phyloP scores from a whole-genome alignment of 1,140 invertebrate genomes.

The Halictus rubicundus region DNA sequence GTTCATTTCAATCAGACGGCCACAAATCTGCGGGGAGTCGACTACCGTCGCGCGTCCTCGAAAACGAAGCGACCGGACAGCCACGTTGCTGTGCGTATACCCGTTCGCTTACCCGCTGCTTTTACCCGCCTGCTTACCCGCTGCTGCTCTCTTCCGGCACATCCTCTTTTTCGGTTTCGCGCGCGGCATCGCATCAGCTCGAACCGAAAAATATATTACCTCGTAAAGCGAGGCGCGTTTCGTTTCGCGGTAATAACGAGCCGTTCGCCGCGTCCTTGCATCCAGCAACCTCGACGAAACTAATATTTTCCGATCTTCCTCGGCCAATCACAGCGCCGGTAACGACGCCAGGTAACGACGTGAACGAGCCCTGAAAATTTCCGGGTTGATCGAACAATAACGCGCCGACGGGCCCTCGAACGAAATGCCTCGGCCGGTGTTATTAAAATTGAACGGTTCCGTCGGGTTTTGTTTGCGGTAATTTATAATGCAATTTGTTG shows the following conservation, averaged over 20 bases:
- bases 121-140: no score
- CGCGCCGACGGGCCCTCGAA: not conserved
- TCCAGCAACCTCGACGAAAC: not conserved
- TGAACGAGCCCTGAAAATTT: not conserved
- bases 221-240: slow-evolving; percentile 31
- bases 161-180: no score
- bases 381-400: slow-evolving; percentile 6
- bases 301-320: slow-evolving; percentile 17
- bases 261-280: slow-evolving; percentile 7
- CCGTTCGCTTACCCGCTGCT: no score
- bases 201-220: slow-evolving; percentile 52
- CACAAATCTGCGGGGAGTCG: slow-evolving; percentile 67
- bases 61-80: slow-evolving; percentile 28
- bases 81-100: not conserved
- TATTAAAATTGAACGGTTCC: not conserved
- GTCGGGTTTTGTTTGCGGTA: no score
- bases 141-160: no score
- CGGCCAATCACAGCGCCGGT: not conserved
- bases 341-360: not conserved
- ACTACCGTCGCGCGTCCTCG: slow-evolving; percentile 52
- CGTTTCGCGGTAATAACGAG: slow-evolving; percentile 16
- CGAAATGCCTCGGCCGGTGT: not conserved
- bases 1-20: slow-evolving; percentile 71
- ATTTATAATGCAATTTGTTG: no score
- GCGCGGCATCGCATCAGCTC: not conserved